Conservation (phyloP, 2,113 vertebrate species). For the Antechinus flavipes region DNA sequence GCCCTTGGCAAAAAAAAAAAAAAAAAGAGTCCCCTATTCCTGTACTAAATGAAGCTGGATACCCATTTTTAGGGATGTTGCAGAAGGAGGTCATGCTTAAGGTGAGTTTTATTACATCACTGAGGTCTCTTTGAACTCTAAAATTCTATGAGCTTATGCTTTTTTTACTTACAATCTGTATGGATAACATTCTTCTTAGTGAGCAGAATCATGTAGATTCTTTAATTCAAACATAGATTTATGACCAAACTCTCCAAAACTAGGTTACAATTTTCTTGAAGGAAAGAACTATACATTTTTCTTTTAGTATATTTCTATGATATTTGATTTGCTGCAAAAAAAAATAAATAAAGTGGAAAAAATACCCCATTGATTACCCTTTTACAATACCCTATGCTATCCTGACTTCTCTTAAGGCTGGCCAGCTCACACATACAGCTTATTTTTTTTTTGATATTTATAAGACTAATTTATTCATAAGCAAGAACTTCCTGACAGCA, state of each 20-base stretch:
- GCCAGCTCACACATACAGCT: background rate
- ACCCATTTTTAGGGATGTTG: background rate
- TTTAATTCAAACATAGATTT: background rate
- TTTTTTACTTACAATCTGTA: no score
- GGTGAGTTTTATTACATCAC: background rate
- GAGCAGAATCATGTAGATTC: background rate
- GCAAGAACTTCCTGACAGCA: background rate
- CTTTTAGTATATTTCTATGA: background rate
- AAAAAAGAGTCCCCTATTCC: no score
- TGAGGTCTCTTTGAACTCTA: background rate
- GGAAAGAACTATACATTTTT: background rate
- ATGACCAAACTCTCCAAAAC: background rate
- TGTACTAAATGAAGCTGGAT: background rate
- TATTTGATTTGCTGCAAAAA: background rate
- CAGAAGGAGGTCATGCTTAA: background rate
- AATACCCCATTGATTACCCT: background rate
- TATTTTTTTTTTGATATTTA: constrained; percentile 24
- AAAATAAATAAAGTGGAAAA: background rate
- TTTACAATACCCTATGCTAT: background rate
- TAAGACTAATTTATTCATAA: background rate
- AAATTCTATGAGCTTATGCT: background rate
- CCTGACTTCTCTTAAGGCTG: background rate
- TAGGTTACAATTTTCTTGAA: background rate
- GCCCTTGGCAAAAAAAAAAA: no score
- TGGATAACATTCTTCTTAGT: background rate